Percentiles rank a stretch among this genome's conserved stretches.
Conservation (phyloP, 2,888 invertebrate genomes). For the Drosophila koepferae region DNA sequence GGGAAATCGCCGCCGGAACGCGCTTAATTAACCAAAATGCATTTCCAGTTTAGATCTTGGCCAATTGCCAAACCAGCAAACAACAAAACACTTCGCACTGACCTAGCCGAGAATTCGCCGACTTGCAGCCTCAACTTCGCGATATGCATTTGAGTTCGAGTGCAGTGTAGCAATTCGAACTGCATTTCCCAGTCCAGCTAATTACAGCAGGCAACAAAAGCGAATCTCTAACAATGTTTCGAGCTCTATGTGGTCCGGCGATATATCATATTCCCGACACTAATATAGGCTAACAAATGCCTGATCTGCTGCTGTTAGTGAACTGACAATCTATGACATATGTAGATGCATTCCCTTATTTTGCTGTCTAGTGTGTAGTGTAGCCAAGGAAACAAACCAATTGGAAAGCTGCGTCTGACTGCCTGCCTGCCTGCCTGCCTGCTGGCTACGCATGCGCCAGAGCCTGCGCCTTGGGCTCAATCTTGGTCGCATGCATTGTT, state of each 20-base stretch:
- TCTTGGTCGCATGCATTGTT: constrained; percentile 63
- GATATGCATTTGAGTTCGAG: constrained; percentile 60
- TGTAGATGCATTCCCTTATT: constrained; percentile 31
- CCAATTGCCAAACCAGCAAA: constrained; percentile 55
- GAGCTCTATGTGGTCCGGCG: neutral
- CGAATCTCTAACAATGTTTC: too few species aligned
- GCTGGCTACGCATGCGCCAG: constrained; percentile 63
- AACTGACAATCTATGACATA: constrained; percentile 21
- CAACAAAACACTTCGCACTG: constrained; percentile 36
- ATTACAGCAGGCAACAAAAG: constrained; percentile 51
- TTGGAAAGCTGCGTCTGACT: constrained; percentile 53
- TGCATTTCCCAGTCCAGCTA: constrained; percentile 29
- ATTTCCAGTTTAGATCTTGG: constrained; percentile 66
- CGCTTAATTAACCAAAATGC: constrained; percentile 79
- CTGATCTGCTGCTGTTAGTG: neutral
- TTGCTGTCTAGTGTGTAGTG: constrained; percentile 48
- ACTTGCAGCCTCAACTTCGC: constrained; percentile 20
- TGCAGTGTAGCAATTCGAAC: constrained; percentile 24
- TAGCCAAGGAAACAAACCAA: constrained; percentile 46
- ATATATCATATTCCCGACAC: neutral
- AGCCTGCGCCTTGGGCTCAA: constrained; percentile 51
- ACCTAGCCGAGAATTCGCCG: constrained; percentile 36
- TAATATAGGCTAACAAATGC: neutral
- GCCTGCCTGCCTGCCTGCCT: constrained; percentile 17
- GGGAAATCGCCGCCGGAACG: constrained; percentile 77